phyloP scores from a whole-genome alignment of 2,113 vertebrate genomes.

The Microcebus lehilahytsara region DNA sequence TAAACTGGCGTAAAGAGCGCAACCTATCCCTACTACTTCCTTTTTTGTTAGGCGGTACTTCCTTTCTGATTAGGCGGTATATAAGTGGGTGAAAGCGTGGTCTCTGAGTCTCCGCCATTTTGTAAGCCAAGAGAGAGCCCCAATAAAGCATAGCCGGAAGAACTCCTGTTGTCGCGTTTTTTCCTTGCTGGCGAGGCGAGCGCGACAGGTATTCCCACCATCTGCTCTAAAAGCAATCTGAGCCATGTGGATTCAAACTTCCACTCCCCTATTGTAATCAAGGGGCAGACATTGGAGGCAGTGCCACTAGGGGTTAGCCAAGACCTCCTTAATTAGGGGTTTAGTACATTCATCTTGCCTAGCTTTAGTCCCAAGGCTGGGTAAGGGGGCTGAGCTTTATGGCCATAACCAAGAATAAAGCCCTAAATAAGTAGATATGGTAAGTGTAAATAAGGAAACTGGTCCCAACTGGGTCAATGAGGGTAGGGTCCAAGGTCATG shows the following conservation, averaged over 20 bases:
- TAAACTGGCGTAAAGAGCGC: too few species aligned
- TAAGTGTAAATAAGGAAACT: not conserved
- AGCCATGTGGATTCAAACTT: not conserved
- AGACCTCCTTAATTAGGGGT: not conserved
- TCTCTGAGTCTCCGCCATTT: too few species aligned
- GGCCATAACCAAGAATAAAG: not conserved
- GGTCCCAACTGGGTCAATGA: not conserved
- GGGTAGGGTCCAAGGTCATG: not conserved
- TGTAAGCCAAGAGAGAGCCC: too few species aligned
- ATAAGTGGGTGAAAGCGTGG: too few species aligned
- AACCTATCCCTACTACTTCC: too few species aligned
- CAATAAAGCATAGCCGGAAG: too few species aligned
- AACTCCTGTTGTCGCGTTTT: too few species aligned
- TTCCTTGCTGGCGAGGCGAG: too few species aligned
- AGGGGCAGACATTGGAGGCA: not conserved
- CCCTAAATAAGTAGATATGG: not conserved
- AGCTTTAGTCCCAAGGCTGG: not conserved
- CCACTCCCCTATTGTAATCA: not conserved
- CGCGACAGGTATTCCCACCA: too few species aligned
- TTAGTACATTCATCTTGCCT: not conserved
- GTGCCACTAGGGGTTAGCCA: not conserved
- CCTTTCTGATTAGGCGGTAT: too few species aligned
- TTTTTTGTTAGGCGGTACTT: too few species aligned
- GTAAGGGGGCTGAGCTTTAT: not conserved
- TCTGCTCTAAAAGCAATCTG: slow-evolving; percentile 1